These are phyloP conservation scores for Pelodiscus sinensis DNA, from an alignment of 2,113 vertebrate genomes.

Conservation along the genomic window DNA sequence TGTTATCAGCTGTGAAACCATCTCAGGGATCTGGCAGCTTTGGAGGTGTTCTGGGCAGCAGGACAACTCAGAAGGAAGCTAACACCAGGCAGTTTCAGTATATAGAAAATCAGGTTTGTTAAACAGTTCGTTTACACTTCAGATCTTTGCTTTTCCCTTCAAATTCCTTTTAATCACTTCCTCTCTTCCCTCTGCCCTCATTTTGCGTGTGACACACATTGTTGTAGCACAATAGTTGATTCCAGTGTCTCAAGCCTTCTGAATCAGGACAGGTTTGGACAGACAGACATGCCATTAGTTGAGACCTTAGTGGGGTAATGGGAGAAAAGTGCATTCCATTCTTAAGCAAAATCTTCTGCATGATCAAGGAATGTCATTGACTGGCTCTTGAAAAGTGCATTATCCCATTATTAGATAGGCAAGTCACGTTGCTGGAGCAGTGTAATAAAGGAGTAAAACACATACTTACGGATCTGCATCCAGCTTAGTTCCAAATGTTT, in stretches of 20 bases:
- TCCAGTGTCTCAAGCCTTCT: background rate
- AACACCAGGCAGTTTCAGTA: slow-evolving; percentile 81
- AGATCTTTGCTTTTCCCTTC: background rate
- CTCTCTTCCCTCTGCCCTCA: background rate
- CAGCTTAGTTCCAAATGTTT: background rate
- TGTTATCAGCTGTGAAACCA: slow-evolving; percentile 85
- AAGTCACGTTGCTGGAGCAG: background rate
- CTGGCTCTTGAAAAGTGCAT: background rate
- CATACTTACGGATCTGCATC: background rate
- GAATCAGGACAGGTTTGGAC: background rate
- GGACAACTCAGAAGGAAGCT: slow-evolving; percentile 88
- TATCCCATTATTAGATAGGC: background rate
- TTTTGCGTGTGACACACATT: background rate
- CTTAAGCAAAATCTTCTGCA: background rate
- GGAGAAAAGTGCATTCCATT: background rate
- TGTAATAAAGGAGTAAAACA: background rate
- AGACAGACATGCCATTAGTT: background rate
- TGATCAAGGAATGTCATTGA: background rate
- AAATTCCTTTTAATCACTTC: background rate
- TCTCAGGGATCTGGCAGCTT: slow-evolving; percentile 94
- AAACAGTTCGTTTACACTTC: background rate
- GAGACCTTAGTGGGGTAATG: background rate
- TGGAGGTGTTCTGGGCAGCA: slow-evolving; percentile 87
- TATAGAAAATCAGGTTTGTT: slow-evolving; percentile 90
- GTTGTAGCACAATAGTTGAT: background rate